These are phyloP conservation scores for Mesoligia furuncula DNA, from an alignment of 2,888 invertebrate genomes.

Conservation along the genomic window DNA sequence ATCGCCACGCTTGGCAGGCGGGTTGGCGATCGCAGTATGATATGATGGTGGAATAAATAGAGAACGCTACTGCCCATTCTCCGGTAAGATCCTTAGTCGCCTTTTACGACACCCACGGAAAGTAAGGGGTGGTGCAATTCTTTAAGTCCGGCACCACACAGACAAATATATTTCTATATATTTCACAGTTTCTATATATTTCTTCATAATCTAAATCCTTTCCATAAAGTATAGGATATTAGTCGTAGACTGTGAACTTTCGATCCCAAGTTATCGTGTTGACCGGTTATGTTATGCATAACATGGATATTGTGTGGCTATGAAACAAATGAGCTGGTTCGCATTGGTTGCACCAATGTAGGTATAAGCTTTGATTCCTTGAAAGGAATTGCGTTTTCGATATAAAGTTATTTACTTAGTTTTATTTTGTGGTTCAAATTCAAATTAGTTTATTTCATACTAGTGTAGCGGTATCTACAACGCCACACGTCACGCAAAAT, in stretches of 20 bases:
- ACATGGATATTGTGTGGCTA: conserved; percentile 57
- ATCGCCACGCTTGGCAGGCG: no score
- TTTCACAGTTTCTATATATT: conserved; percentile 24
- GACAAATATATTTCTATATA: no score
- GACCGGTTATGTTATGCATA: conserved; percentile 72
- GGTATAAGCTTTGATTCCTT: background rate
- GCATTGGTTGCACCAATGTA: background rate
- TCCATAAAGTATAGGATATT: conserved; percentile 45
- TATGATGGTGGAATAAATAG: no score
- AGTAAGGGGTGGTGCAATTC: no score
- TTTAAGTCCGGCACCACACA: no score
- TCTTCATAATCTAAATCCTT: conserved; percentile 4
- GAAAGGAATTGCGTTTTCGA: background rate
- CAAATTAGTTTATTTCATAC: background rate
- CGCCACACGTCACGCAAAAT: no score
- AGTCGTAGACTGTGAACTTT: conserved; percentile 69
- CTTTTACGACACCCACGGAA: no score
- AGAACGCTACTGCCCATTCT: no score
- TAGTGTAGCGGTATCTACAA: no score
- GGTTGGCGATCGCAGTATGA: no score
- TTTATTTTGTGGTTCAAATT: background rate
- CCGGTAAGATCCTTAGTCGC: no score
- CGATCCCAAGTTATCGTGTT: conserved; percentile 71
- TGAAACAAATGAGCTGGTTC: conserved; percentile 25
- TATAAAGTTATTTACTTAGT: background rate